Evolutionary conservation across 1,140 invertebrate species (phyloP), one percentile per base, ranked within the genome.

Genomic region (Acyrthosiphon pisum): DNA sequence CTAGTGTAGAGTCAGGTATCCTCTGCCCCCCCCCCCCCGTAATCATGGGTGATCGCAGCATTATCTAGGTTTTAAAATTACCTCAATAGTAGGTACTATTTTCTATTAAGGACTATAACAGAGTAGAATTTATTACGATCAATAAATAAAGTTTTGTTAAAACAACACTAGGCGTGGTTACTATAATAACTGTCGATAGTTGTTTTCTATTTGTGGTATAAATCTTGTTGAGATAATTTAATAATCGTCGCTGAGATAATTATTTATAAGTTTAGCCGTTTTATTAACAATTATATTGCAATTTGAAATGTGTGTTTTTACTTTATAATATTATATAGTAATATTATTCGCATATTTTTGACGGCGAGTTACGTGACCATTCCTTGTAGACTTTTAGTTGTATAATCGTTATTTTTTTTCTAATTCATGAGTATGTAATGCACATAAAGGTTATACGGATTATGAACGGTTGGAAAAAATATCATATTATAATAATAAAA

Each of bases 361-460:
- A 68, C 18, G 60, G 18, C 1, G n/a, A 76, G 60, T 76, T 76
- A 76, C 60, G 11, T 76, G n/a, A 76, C 14, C 50, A 53, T 53
- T 53, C 50, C 30, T 76, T n/a, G n/a, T 76, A 76, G 60, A n/a
- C 14, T 76, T 76, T 76, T 76, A 76, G 60, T 76, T 76, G 60
- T 76, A 76, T 76, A 76, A 76, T 76, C 60, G 14, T 53, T 76
- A 76, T 76, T 76, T 76, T 76, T 68, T 68, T 76, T n/a, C 26
- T 9, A 76, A 76, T 76, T 76, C 22, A 4, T 76, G 14, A n/a
- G 6, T 35, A 35, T 76, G 60, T 76, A 76, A 76, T 35, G 18
- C n/a, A 76, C 18, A n/a, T 68, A 76, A 76, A 76, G 60, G 60
- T 76, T 76, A 53, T 53, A 68, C 20, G 60, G 6, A 14, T 76